Evolutionary conservation across 2,888 invertebrate genomes (phyloP), one percentile per base, ranked within the genome.

Genomic region (Caenorhabditis uteleia): DNA sequence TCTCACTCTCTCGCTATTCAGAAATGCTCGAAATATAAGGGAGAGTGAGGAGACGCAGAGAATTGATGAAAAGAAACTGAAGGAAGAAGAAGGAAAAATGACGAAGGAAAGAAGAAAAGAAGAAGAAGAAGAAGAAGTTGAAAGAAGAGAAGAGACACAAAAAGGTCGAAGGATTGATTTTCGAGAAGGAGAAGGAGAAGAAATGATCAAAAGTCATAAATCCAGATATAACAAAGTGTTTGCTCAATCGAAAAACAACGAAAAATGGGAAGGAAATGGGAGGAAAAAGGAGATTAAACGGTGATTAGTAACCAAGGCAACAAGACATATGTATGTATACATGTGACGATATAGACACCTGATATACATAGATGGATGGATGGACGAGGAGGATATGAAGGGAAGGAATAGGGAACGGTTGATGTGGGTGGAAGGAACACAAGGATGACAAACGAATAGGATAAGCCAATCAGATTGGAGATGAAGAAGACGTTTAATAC

Each of bases 81-180:
- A n/a, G 25, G 8, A 27, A 44, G 45, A 14, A 43, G 43, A 21
- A n/a, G 31, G 21, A 43, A 29, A 43, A 23, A 20, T 12, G 23
- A 34, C 34, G 36, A 20, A 34, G 42, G 38, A 49, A 39, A 39
- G 34, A 38, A 33, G 25, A n/a, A 18, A 16, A 47, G 26, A 33
- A 25, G 16, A 46, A 39, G 46, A 58, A 48, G 26, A 25, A 51
- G 34, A 7, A 21, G 53, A 29, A 46, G 53, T 42, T 20, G 12
- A 25, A 21, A 44, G 38, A 21, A 46, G 53, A 50, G 16, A n/a
- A 38, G 56, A 57, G 33, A 55, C 44, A 27, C 42, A 33, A 42
- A 47, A 12, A n/a, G 7, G 1, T 3, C 18, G 53, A 53, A 44
- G 44, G 12, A 31, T 4, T 20, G 20, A 38, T 20, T 26, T 47